Percentiles rank a stretch among this genome's conserved stretches.
These are phyloP conservation scores for Callospermophilus lateralis DNA, from an alignment of 2,113 vertebrate genomes.

Conservation along the genomic window DNA sequence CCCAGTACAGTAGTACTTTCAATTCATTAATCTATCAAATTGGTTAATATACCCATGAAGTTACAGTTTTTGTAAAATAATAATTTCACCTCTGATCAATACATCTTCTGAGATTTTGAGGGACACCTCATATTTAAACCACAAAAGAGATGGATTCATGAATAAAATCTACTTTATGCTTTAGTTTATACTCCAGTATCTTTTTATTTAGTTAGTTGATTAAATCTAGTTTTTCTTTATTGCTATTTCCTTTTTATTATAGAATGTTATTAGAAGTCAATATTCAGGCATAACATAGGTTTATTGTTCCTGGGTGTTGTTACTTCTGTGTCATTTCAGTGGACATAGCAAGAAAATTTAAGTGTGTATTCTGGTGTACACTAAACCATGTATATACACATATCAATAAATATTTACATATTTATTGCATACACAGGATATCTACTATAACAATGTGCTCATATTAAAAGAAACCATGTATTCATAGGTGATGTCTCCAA, in stretches of 20 bases:
- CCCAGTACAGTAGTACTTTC: too few species aligned
- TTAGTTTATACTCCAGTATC: neutral
- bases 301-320: neutral
- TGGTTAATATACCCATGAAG: too few species aligned
- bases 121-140: too few species aligned
- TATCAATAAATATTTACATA: neutral
- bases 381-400: neutral
- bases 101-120: too few species aligned
- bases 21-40: too few species aligned
- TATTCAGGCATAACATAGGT: too few species aligned
- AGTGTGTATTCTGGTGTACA: neutral
- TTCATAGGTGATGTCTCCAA: too few species aligned
- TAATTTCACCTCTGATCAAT: too few species aligned
- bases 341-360: neutral
- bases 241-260: neutral
- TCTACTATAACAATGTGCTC: too few species aligned
- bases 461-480: too few species aligned
- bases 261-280: neutral
- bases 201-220: neutral
- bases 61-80: too few species aligned
- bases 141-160: neutral
- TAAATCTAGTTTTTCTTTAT: neutral
- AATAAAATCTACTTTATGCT: neutral
- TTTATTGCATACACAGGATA: neutral
- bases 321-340: neutral